Percentiles rank a stretch among this genome's conserved stretches.
Conservation (phyloP, 1,140 invertebrate species). For the Euglossa dilemma region DNA sequence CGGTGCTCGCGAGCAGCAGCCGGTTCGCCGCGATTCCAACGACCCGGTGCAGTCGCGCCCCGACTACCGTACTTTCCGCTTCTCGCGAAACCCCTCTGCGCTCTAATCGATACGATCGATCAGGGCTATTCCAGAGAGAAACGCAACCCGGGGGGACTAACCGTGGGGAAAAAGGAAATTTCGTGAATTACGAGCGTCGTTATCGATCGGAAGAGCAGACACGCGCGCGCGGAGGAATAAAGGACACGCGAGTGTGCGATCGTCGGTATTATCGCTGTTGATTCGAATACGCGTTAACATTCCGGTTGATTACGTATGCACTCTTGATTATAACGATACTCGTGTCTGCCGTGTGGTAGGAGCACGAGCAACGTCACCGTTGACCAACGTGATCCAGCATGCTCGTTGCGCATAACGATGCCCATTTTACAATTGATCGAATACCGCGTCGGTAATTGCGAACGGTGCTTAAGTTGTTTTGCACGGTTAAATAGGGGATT, state of each 20-base stretch:
- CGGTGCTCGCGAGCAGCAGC: too few species aligned
- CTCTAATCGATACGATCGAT: slow-evolving; percentile 29
- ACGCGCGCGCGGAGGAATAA: background rate
- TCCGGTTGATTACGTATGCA: slow-evolving; percentile 39
- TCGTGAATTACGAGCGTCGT: background rate
- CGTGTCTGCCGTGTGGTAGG: background rate
- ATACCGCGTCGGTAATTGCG: background rate
- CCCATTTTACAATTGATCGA: slow-evolving; percentile 12
- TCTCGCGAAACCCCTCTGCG: background rate
- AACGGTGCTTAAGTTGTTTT: background rate
- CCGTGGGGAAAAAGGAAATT: background rate
- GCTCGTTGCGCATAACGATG: background rate
- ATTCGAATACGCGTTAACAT: slow-evolving; percentile 20
- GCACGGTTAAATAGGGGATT: too few species aligned
- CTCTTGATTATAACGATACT: background rate
- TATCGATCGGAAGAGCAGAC: slow-evolving; percentile 8
- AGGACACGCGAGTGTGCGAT: background rate
- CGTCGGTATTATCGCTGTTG: background rate
- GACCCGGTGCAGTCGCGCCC: background rate
- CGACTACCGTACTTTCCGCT: background rate
- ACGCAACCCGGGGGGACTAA: background rate
- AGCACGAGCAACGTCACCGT: background rate
- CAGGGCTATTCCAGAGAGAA: background rate
- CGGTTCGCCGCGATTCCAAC: too few species aligned
- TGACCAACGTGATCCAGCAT: background rate